Evolutionary conservation across 2,888 invertebrate genomes (phyloP).

Genomic region (Maniola hyperantus): DNA sequence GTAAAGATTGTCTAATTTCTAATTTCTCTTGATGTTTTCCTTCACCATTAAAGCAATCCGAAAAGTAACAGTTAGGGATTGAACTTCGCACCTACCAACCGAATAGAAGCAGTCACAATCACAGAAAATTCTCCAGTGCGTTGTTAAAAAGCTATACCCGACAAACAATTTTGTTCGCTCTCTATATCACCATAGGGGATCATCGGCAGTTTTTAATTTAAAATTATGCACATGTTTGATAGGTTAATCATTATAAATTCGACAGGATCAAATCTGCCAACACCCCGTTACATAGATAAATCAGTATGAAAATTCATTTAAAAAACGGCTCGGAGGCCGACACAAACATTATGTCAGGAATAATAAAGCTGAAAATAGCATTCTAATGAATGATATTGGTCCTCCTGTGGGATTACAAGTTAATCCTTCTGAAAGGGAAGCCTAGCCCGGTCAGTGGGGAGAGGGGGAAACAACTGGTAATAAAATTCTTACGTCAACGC

Average conservation of each 20-base stretch:
- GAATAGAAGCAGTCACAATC: too few species aligned
- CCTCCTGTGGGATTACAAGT: conserved; percentile 77
- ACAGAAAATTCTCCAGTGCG: too few species aligned
- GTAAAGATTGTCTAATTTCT: too few species aligned
- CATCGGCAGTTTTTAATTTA: background rate
- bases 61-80: too few species aligned
- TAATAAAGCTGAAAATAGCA: conserved; percentile 74
- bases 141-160: too few species aligned
- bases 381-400: conserved; percentile 79
- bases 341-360: conserved; percentile 55
- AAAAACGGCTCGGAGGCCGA: conserved; percentile 55
- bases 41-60: too few species aligned
- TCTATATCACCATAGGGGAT: background rate
- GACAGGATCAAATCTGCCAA: conserved; percentile 28
- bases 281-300: conserved; percentile 30
- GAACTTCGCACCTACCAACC: too few species aligned
- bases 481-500: conserved; percentile 76
- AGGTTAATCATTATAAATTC: conserved; percentile 32
- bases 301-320: conserved; percentile 59
- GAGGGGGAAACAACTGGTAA: conserved; percentile 55
- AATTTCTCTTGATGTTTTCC: too few species aligned
- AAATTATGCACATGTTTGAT: conserved; percentile 16
- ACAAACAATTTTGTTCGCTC: too few species aligned
- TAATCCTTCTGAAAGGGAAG: conserved; percentile 76
- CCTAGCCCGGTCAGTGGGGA: conserved; percentile 47